Evolutionary conservation across 2,888 invertebrate genomes (phyloP).

Genomic region (Julus scandinavius): DNA sequence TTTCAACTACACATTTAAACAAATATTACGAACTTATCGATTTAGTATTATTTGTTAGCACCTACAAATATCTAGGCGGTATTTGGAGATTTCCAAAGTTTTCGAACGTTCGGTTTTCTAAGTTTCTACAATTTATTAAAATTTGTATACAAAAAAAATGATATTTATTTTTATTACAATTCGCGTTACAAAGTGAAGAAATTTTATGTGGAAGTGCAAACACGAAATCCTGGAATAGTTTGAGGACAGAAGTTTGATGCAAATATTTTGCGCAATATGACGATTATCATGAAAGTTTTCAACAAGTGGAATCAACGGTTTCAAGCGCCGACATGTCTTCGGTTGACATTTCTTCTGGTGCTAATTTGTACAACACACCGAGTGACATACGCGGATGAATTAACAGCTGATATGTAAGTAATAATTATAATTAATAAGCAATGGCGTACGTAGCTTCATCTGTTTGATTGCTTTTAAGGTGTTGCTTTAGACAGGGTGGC

Average conservation of each 20-base stretch:
- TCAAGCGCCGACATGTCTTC: background rate
- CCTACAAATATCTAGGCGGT: too few relatives aligned
- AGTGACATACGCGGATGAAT: constrained; percentile 34
- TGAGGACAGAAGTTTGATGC: background rate
- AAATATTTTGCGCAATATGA: background rate
- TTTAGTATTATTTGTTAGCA: too few relatives aligned
- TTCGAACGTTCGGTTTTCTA: background rate
- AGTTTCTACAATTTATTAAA: background rate
- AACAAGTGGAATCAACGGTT: constrained; percentile 30
- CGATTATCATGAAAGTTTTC: background rate
- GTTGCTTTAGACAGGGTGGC: too few relatives aligned
- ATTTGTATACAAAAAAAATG: background rate
- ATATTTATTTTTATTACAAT: background rate
- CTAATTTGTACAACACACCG: background rate
- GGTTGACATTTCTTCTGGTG: background rate
- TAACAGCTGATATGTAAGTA: constrained; percentile 31
- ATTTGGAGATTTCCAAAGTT: too few relatives aligned
- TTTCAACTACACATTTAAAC: too few relatives aligned
- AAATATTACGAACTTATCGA: too few relatives aligned
- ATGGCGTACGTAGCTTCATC: background rate
- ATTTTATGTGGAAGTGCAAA: background rate
- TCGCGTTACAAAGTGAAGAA: background rate
- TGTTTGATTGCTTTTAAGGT: background rate
- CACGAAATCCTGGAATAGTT: background rate
- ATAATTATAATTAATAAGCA: too few relatives aligned